A percentile compares a stretch with the other conserved stretches of the same genome.
phyloP scores from a whole-genome alignment of 2,113 vertebrate species.

The Callipepla californica region DNA sequence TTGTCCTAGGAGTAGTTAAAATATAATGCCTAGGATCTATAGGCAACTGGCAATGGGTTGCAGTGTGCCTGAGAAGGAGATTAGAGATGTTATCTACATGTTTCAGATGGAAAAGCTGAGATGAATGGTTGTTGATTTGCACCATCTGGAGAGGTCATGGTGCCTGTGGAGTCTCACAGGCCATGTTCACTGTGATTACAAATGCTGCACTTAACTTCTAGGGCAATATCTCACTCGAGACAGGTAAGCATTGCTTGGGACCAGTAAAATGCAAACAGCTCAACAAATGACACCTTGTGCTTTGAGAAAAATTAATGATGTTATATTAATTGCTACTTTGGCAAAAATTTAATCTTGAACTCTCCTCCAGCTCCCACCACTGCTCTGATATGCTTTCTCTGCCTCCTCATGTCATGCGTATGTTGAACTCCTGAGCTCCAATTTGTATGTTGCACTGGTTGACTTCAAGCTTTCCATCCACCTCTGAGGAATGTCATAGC shows the following conservation, averaged over 20 bases:
- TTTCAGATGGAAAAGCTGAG: neutral
- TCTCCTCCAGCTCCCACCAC: neutral
- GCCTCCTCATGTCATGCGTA: rapidly evolving
- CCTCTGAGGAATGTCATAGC: neutral
- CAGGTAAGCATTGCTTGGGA: neutral
- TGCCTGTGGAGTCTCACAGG: neutral
- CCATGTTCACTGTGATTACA: rapidly evolving
- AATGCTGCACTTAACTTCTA: neutral
- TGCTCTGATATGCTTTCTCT: neutral
- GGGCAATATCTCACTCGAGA: neutral
- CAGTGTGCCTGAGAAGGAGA: neutral
- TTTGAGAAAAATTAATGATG: neutral
- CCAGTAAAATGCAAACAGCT: neutral
- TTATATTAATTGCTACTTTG: constrained; percentile 17
- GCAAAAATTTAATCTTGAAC: neutral
- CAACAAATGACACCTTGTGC: neutral
- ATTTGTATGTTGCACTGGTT: rapidly evolving
- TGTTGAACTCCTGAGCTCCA: neutral
- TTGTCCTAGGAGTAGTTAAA: neutral
- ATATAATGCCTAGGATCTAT: neutral
- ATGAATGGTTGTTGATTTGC: neutral
- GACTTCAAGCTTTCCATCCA: neutral
- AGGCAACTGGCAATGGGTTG: neutral
- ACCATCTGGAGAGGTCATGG: rapidly evolving
- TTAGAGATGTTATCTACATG: rapidly evolving